Conservation (phyloP, 2,888 invertebrate genomes). For the Hirtodrosophila alboralis region DNA sequence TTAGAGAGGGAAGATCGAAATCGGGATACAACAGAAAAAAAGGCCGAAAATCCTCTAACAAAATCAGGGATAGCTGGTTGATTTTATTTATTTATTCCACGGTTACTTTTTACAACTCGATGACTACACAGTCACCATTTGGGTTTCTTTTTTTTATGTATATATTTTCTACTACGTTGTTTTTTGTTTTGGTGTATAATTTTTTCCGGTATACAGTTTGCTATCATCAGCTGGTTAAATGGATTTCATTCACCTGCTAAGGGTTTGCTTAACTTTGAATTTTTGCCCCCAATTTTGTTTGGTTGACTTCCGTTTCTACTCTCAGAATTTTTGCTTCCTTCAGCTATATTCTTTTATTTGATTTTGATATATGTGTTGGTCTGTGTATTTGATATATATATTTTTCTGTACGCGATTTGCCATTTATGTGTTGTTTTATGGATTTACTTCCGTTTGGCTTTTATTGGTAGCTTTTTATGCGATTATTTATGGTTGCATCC, state of each 20-base stretch:
- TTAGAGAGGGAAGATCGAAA: too few relatives aligned
- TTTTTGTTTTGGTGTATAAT: slow-evolving; percentile 49
- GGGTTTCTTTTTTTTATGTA: slow-evolving; percentile 15
- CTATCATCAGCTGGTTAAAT: slow-evolving; percentile 50
- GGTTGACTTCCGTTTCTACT: slow-evolving; percentile 6
- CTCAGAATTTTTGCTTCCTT: slow-evolving; percentile 10
- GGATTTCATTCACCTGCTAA: slow-evolving; percentile 35
- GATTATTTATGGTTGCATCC: too few relatives aligned
- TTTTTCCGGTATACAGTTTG: slow-evolving; percentile 47
- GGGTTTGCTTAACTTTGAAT: slow-evolving; percentile 11
- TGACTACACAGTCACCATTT: slow-evolving; percentile 16
- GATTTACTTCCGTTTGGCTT: slow-evolving; percentile 11
- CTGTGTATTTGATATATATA: slow-evolving; percentile 22
- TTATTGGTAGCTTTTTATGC: neutral
- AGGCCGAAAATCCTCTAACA: slow-evolving; percentile 25
- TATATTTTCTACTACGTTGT: slow-evolving; percentile 41
- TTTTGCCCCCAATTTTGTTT: slow-evolving; percentile 4
- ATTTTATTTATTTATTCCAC: slow-evolving; percentile 77
- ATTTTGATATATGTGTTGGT: slow-evolving; percentile 11
- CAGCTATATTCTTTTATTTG: slow-evolving; percentile 12
- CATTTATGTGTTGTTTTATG: slow-evolving; percentile 7
- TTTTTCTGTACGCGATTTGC: slow-evolving; percentile 5
- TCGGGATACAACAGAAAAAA: too few relatives aligned
- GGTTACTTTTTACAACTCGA: slow-evolving; percentile 43
- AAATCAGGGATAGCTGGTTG: slow-evolving; percentile 56